phyloP scores from a whole-genome alignment of 2,797 vertebrate genomes.

The Oreochromis mossambicus region DNA sequence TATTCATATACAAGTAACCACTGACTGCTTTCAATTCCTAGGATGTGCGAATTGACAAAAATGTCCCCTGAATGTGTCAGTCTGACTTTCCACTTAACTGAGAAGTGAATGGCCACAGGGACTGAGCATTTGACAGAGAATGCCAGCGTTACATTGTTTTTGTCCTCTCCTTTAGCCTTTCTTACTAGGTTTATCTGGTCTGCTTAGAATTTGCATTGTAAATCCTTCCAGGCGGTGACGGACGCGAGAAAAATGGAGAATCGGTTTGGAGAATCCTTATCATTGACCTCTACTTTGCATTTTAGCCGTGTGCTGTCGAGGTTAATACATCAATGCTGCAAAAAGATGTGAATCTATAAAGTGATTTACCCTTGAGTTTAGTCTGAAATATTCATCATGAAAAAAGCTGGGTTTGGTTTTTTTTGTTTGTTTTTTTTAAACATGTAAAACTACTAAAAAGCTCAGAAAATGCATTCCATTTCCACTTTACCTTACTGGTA shows the following conservation, averaged over 20 bases:
- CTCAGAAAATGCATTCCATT: background rate
- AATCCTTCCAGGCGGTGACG: background rate
- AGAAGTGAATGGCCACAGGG: background rate
- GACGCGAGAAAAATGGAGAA: background rate
- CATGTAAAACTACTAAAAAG: background rate
- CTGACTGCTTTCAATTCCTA: background rate
- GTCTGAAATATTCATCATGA: background rate
- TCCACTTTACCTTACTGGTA: background rate
- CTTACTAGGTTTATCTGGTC: background rate
- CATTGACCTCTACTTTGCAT: slow-evolving; percentile 3
- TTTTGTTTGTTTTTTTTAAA: background rate
- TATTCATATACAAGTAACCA: background rate
- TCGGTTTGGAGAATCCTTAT: background rate
- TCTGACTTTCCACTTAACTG: background rate
- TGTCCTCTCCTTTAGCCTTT: background rate
- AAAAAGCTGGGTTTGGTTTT: background rate
- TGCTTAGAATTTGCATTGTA: slow-evolving; percentile 24
- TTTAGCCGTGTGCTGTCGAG: background rate
- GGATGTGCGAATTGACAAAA: background rate
- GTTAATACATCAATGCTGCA: background rate
- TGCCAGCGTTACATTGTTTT: background rate
- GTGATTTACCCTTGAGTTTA: background rate
- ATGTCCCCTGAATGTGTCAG: background rate
- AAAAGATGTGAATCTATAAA: background rate
- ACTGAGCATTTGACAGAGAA: background rate